Conservation (phyloP, 2,888 invertebrate species). For the Polyploca ridens region DNA sequence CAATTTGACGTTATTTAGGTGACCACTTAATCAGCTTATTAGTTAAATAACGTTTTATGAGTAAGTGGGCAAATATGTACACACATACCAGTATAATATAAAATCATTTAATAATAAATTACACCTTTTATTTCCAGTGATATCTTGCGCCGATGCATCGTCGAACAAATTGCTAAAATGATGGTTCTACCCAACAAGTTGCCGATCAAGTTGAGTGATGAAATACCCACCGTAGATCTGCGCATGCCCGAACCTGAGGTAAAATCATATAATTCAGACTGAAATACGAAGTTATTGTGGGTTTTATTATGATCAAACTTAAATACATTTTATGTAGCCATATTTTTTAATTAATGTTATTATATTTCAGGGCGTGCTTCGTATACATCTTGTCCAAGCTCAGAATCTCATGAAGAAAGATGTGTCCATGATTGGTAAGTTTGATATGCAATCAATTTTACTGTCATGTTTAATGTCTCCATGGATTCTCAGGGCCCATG, state of each 20-base stretch:
- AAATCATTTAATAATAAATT: too few relatives aligned
- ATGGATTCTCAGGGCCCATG: too few relatives aligned
- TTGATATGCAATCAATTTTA: too few relatives aligned
- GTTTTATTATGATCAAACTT: not conserved
- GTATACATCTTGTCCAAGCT: slow-evolving; percentile 97
- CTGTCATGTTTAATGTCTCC: too few relatives aligned
- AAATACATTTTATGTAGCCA: too few relatives aligned
- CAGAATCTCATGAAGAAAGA: slow-evolving; percentile 98
- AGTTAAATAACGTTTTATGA: too few relatives aligned
- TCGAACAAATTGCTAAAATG: slow-evolving; percentile 95
- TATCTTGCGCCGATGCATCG: slow-evolving; percentile 92
- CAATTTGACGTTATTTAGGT: too few relatives aligned
- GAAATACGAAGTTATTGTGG: not conserved
- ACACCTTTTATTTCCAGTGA: slow-evolving; percentile 86
- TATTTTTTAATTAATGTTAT: slow-evolving; percentile 12
- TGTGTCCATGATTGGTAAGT: slow-evolving; percentile 92
- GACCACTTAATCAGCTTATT: too few relatives aligned
- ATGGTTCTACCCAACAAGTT: slow-evolving; percentile 99
- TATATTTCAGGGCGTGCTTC: slow-evolving; percentile 92
- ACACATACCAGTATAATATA: too few relatives aligned
- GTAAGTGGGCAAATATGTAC: too few relatives aligned
- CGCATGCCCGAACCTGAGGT: slow-evolving; percentile 97
- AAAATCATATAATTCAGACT: slow-evolving; percentile 30
- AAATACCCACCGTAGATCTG: slow-evolving; percentile 91
- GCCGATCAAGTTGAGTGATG: slow-evolving; percentile 93